Evolutionary conservation across 2,113 vertebrate genomes (phyloP), one percentile per base, ranked within the genome.

Genomic region (Catharus bicknelli): DNA sequence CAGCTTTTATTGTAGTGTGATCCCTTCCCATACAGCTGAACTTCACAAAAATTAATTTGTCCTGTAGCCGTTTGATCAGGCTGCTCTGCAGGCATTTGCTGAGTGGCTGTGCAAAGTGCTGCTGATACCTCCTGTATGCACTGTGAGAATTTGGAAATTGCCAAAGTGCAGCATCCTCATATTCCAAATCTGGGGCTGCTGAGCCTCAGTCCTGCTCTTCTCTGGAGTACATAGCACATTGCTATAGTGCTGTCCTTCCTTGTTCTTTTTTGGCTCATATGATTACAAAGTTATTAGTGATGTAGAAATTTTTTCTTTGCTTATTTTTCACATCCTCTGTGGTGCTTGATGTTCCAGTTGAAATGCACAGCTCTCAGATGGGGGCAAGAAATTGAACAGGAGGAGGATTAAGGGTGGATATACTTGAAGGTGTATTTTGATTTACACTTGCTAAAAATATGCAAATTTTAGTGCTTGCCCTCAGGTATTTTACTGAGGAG

Each of bases 1-100:
- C 54, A 82, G 91, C 73, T 96, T 88, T 91, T 93, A 47, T 84
- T 90, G 26, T 20, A 55, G 59, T 5, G 16, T 66, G 73, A 87
- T 69, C 59, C 79, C 38, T 72, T 82, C 59, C 80, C 53, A 14
- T 87, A 61, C 3, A 2, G 83, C 90, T 69, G 63, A 88, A 86
- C 86, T 93, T 83, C 47, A 94, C 77, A 91, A 82, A 95, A 90
- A 94, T 94, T 67, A 72, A 86, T 93, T 91, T 95, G 87, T 95
- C 85, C 94, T 86, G 66, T 61, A 94, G 51, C 54, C 20, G 47
- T 94, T 90, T 93, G 77, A 91, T 95, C 55, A 88, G 85, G 83
- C 70, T 90, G 83, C 62, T 96, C 63, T 90, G 73, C 87, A 91
- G 78, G 92, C 93, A 55, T 80, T 72, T 96, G 91, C 90, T 61